phyloP scores from a whole-genome alignment of 2,797 vertebrate genomes.

The Lophotriccus pileatus region DNA sequence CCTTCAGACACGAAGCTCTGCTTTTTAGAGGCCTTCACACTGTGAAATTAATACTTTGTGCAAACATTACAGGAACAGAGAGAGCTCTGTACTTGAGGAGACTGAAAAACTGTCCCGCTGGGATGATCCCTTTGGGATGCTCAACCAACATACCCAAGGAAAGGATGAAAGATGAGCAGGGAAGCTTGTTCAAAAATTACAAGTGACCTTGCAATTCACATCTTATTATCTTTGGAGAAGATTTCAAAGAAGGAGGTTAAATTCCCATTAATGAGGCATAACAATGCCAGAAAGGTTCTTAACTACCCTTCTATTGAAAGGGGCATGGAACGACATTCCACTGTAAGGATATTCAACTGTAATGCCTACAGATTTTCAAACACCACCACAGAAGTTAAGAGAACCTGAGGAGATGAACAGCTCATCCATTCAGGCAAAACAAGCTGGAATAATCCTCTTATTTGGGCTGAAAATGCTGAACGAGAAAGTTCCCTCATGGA shows the following conservation, averaged over 20 bases:
- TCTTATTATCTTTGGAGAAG: not conserved
- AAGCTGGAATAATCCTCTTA: slow-evolving; percentile 8
- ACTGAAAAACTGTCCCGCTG: not conserved
- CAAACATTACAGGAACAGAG: not conserved
- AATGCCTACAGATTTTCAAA: not conserved
- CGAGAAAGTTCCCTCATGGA: not conserved
- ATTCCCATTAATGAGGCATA: not conserved
- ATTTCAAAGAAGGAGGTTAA: not conserved
- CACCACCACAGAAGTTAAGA: not conserved
- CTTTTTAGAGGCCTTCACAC: not conserved
- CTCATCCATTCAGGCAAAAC: not conserved
- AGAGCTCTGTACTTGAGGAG: not conserved
- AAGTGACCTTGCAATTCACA: not conserved
- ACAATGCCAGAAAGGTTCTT: not conserved
- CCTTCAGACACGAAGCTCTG: not conserved
- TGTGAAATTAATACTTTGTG: not conserved
- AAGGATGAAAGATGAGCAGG: not conserved
- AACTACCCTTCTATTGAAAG: not conserved
- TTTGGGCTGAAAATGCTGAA: slow-evolving; percentile 12
- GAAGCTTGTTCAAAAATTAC: not conserved
- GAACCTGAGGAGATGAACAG: not conserved
- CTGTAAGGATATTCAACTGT: not conserved
- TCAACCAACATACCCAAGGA: not conserved
- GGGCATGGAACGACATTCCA: not conserved
- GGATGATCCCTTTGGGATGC: not conserved